These are phyloP conservation scores for Lordiphosa andalusiaca DNA, from an alignment of 2,888 invertebrate species.

Conservation along the genomic window DNA sequence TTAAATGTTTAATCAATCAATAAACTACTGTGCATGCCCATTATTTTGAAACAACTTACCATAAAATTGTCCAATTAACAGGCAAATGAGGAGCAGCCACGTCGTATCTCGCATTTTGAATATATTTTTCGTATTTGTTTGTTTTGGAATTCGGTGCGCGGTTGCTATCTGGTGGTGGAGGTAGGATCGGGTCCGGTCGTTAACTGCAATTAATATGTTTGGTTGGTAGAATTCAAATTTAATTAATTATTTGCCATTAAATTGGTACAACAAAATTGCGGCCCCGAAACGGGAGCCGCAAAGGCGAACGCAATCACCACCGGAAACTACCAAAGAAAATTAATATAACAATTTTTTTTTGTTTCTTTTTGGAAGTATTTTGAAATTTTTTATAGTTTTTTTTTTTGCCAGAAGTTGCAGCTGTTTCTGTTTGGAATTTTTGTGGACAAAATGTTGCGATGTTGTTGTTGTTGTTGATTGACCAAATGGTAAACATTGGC, in stretches of 20 bases:
- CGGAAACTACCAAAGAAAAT: conserved; percentile 8
- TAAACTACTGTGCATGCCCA: too few relatives aligned
- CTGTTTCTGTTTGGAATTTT: conserved; percentile 44
- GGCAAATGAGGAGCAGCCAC: conserved; percentile 48
- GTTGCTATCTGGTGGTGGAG: conserved; percentile 16
- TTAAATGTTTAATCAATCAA: conserved; percentile 1
- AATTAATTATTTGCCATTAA: conserved; percentile 58
- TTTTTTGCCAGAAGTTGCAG: conserved; percentile 28
- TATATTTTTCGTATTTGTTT: conserved; percentile 22
- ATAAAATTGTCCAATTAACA: conserved; percentile 55
- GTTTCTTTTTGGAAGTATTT: conserved; percentile 14
- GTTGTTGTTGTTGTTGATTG: conserved; percentile 36
- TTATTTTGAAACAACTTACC: conserved; percentile 42
- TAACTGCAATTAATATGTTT: conserved; percentile 71
- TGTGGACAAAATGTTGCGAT: conserved; percentile 7
- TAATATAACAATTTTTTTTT: conserved; percentile 8
- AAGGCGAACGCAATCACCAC: conserved; percentile 20
- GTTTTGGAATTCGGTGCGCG: conserved; percentile 20
- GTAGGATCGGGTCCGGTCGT: conserved; percentile 60
- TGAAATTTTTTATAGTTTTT: background rate
- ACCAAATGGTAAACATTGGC: conserved; percentile 55
- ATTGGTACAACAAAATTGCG: conserved; percentile 18
- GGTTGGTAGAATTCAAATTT: conserved; percentile 31
- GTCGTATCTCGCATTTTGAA: conserved; percentile 51
- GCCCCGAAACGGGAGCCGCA: conserved; percentile 45